Base-by-base conservation (phyloP, 92 coral and sea anemone species). In the Palythoa caribaeorum region DNA sequence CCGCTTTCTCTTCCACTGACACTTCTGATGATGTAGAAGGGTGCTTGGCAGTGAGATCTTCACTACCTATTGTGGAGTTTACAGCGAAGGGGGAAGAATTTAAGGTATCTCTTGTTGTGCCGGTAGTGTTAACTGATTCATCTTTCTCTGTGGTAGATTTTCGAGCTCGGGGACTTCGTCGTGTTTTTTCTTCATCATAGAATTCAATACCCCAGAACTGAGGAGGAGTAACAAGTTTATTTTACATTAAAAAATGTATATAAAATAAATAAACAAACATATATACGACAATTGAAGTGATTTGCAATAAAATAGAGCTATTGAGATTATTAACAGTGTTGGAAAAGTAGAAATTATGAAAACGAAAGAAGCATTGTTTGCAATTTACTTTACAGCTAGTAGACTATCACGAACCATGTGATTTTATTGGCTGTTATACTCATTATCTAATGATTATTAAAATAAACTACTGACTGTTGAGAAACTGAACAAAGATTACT, bases 151-250 rank as follows among this genome's bases (percentile, higher is more conserved):
- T 16, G 19, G 21, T 11, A 47, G 86, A 81, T 20, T 81, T 81
- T 48, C 54, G 54, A 65, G 63, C 3, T 20, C 86, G 86, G 4
- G 57, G 62, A 66, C 47, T 48, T 70, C 86, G 71, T 6, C 86
- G 86, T 19, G 86, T 90, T 48, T 89, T 93, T 36, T 93, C 90
- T 59, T 94, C 96, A 78, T 94, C 91, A 71, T 66, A 94, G 68
- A 94, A 96, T 71, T 96, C 99, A 73, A 96, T 91, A 6, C 95
- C 92, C 99, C 99, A 96, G 94, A 96, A 90, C 99, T 96, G 74
- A 44, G 74, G 57, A 40, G 83, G 11, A 55, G 12, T 55, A 1
- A 36, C 16, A 69, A 69, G 9, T 71, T 28, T 36, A 9, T 71
- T 38, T 13, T 20, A n/a, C 20, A n/a, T 6, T 44, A 44, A 44